Base-by-base conservation (phyloP, 2,888 invertebrate species). In the Amphiduros pacificus region DNA sequence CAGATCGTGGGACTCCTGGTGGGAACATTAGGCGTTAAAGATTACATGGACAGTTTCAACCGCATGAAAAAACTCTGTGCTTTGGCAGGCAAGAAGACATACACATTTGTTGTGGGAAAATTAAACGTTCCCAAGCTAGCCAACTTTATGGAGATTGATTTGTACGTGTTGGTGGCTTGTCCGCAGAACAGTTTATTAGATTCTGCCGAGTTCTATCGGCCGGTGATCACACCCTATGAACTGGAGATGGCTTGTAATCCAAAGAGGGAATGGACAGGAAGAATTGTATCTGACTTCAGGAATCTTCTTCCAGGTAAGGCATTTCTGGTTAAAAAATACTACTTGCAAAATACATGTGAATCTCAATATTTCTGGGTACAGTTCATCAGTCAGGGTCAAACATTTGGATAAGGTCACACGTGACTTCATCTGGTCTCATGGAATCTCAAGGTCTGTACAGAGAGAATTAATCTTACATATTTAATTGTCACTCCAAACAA, bases 91-190 rank as follows among this genome's bases (percentile, higher is more conserved):
- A 95, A 94, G 77, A 94, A 93, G 79, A 89, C 90, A 67, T 96
- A 97, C 77, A 89, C 93, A 51, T 89, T 98, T 60, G 92, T 92
- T 27, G 92, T 98, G 58, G 98, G 97, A 4, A 94, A 95, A 80
- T 91, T 95, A 2, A 97, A 94, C 85, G 91, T 92, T 14, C 90
- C 93, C 0, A 99, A 99, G 82, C 84, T 99, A 64, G 94, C 95
- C 0, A 99, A 99, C 84, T 95, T 97, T 81, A 89, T 91, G 60
- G 93, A 93, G 61, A 79, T 98, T 67, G 96, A 98, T 76, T 88
- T 92, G 49, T 99, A 93, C 84, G 92, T 96, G 0, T 86, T 93
- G 74, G 88, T 99, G 56, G 90, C 94, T 0, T 99, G 98, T 78
- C 89, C 94, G 1, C 93, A 95, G 83, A 94, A 92, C 76, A 90